These are phyloP conservation scores for Drosophila subobscura DNA, from an alignment of 1,140 invertebrate species.

Conservation along the genomic window DNA sequence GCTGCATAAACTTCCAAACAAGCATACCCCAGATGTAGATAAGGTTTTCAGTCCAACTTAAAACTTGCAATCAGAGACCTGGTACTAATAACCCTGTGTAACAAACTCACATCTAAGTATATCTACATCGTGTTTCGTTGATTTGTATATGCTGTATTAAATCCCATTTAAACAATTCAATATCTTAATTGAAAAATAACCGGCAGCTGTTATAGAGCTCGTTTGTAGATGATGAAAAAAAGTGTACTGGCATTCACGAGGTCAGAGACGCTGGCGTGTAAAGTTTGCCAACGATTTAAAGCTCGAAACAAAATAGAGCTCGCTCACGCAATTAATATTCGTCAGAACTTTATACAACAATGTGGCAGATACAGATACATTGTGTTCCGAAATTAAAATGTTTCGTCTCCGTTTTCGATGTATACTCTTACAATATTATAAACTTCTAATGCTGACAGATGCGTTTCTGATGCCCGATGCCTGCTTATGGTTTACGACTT, in stretches of 20 bases:
- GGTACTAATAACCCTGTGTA: not conserved
- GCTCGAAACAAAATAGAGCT: conserved; percentile 26
- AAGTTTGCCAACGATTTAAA: conserved; percentile 16
- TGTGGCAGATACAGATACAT: conserved; percentile 37
- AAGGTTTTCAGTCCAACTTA: not conserved
- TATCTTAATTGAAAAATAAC: conserved; percentile 58
- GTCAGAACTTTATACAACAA: conserved; percentile 8
- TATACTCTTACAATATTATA: conserved; percentile 17
- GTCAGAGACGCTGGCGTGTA: conserved; percentile 28
- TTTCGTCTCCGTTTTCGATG: conserved; percentile 34
- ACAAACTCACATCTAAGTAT: conserved; percentile 1
- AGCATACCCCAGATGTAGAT: not conserved
- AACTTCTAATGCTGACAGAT: conserved; percentile 64
- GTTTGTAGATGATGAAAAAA: conserved; percentile 13
- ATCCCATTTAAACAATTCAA: conserved; percentile 55
- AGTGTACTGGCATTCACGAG: conserved; percentile 29
- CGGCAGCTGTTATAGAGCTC: conserved; percentile 27
- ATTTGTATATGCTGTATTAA: conserved; percentile 14
- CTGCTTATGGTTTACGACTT: not conserved
- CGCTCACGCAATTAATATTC: conserved; percentile 41
- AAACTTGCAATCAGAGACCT: not conserved
- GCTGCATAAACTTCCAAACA: not conserved
- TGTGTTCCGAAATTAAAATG: conserved; percentile 35
- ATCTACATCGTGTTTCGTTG: conserved; percentile 14
- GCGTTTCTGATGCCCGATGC: conserved; percentile 36